These are phyloP conservation scores for Caenorhabditis inopinata DNA, from an alignment of 1,140 invertebrate species.

Conservation along the genomic window DNA sequence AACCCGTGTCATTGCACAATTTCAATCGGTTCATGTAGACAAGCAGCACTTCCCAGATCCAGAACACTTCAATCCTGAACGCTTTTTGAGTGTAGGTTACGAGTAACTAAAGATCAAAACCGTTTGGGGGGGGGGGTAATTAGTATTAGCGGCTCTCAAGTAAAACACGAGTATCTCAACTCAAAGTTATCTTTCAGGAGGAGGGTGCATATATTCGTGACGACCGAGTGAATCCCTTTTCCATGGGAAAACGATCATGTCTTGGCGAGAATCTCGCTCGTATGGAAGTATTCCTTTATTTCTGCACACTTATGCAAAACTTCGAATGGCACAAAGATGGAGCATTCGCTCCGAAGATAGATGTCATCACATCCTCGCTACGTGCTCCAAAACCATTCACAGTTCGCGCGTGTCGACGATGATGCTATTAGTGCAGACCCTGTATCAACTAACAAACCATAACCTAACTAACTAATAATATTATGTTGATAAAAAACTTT, in stretches of 20 bases:
- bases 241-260: conserved; percentile 58
- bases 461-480: not conserved
- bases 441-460: not conserved
- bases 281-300: conserved; percentile 61
- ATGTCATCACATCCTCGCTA: not conserved
- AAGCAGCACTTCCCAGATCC: conserved; percentile 82
- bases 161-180: too few relatives aligned
- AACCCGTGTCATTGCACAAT: conserved; percentile 79
- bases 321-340: conserved; percentile 5
- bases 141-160: too few relatives aligned
- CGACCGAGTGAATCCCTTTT: conserved; percentile 53
- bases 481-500: not conserved
- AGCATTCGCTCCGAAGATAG: not conserved
- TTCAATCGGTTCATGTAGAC: conserved; percentile 85
- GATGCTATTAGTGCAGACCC: not conserved
- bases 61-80: conserved; percentile 76
- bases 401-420: not conserved
- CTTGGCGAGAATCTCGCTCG: conserved; percentile 65
- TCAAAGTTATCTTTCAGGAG: too few relatives aligned
- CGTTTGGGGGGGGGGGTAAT: too few relatives aligned
- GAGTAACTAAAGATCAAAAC: not conserved
- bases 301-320: conserved; percentile 3
- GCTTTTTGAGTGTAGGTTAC: conserved; percentile 46
- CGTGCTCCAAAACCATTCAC: conserved; percentile 9
- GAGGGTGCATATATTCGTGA: conserved; percentile 40